These are phyloP conservation scores for Orientallactaga bullata DNA, from an alignment of 2,113 vertebrate species.

Conservation along the genomic window DNA sequence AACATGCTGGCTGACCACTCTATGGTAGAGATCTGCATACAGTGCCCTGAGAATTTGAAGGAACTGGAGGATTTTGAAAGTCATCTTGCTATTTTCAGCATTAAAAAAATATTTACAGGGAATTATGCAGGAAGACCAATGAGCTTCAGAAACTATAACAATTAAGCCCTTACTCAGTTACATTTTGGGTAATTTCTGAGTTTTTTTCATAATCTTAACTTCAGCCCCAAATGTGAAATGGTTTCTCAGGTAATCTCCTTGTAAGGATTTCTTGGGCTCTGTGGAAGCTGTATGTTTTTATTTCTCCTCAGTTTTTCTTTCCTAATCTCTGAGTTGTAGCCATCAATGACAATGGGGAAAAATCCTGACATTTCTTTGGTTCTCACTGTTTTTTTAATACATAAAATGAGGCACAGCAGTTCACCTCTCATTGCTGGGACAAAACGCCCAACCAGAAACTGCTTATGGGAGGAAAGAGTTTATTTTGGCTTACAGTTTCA, in stretches of 20 bases:
- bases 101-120: not conserved
- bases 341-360: constrained; percentile 9
- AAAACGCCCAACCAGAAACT: too few species aligned
- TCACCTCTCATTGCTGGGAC: too few species aligned
- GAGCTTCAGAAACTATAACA: not conserved
- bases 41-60: not conserved
- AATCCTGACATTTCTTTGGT: not conserved
- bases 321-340: not conserved
- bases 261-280: not conserved
- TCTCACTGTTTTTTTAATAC: constrained; percentile 18
- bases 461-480: too few species aligned
- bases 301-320: not conserved
- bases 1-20: not conserved
- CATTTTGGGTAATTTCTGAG: constrained; percentile 11
- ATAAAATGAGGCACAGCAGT: not conserved
- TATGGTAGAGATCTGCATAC: not conserved
- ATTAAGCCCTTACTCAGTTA: not conserved
- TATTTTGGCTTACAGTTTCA: too few species aligned
- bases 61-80: not conserved
- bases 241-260: not conserved
- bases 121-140: not conserved
- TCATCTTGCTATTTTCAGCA: not conserved
- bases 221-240: not conserved
- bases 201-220: constrained; percentile 15
- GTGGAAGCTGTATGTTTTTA: not conserved